phyloP scores from a whole-genome alignment of 2,113 vertebrate species.

The Heloderma charlesbogerti region DNA sequence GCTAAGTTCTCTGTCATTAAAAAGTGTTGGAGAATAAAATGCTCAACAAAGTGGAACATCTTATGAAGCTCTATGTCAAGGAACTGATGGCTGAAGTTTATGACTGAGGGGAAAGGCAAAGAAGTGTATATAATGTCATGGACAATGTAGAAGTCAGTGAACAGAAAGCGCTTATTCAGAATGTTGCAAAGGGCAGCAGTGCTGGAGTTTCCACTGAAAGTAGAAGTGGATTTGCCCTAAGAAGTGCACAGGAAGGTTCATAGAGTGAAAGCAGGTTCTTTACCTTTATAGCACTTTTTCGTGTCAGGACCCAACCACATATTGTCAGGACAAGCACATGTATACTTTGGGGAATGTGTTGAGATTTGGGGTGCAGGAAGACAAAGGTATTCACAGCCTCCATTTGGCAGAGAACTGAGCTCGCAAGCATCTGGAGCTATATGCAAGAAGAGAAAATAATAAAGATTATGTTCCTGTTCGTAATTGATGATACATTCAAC shows the following conservation, averaged over 20 bases:
- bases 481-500: constrained; percentile 4
- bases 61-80: background rate
- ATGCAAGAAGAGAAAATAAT: constrained; percentile 30
- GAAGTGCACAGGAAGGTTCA: background rate
- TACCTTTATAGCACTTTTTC: constrained; percentile 92
- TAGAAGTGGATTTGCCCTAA: background rate
- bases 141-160: background rate
- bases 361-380: constrained; percentile 94
- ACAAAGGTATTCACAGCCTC: constrained; percentile 96
- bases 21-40: background rate
- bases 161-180: background rate
- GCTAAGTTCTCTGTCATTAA: background rate
- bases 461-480: constrained; percentile 21
- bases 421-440: constrained; percentile 91
- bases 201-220: background rate
- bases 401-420: constrained; percentile 88
- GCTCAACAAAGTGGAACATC: background rate
- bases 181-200: background rate
- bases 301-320: constrained; percentile 94
- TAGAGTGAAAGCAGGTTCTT: constrained; percentile 37
- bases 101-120: background rate
- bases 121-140: background rate
- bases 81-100: background rate
- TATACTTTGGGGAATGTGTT: constrained; percentile 92
- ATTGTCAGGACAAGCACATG: constrained; percentile 93